Base-by-base conservation (phyloP, 2,797 vertebrate species). In the Ibycter americanus region DNA sequence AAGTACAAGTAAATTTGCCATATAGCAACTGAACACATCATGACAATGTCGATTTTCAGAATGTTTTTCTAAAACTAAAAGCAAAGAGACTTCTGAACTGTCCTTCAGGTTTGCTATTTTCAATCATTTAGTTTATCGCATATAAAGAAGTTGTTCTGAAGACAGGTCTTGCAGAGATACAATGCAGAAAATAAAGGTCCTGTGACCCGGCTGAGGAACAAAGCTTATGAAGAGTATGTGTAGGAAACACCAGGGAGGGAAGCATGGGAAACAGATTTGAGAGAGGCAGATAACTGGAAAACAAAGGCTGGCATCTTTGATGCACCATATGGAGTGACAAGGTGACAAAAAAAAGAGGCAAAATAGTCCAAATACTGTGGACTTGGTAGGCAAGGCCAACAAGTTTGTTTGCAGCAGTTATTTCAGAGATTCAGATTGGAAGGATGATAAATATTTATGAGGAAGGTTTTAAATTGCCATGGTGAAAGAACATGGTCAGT, bases 391-490 rank as follows among this genome's bases (percentile, higher is more conserved):
- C 29, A 73, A 68, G 54, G 58, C 62, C 73, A 94, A 65, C 23
- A 90, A 73, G n/a, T 68, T 72, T 42, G 11, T 66, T 84, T 76
- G 55, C 34, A 89, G 73, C n/a, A 55, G 26, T 62, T 78, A 74
- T 76, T 96, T 81, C 40, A 54, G 87, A 83, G 68, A 54, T 83
- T 78, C 54, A 26, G 44, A 54, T 21, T 68, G 70, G 61, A 86
- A 88, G 55, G 20, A 32, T 46, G n/a, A 82, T 78, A 86, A 91
- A 79, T 88, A 88, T 82, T 96, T 94, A 66, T 61, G 34, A 91
- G 36, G 62, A 95, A 91, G 34, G 10, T 65, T 93, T 86, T 78
- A 78, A 86, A 96, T 72, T 74, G 36, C 68, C 65, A 55, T 42
- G 36, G 68, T 68, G 56, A 88, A 95, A 93, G 49, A 72, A 74